These are phyloP conservation scores for Acrobasis consociella DNA, from an alignment of 2,888 invertebrate species.

Conservation along the genomic window DNA sequence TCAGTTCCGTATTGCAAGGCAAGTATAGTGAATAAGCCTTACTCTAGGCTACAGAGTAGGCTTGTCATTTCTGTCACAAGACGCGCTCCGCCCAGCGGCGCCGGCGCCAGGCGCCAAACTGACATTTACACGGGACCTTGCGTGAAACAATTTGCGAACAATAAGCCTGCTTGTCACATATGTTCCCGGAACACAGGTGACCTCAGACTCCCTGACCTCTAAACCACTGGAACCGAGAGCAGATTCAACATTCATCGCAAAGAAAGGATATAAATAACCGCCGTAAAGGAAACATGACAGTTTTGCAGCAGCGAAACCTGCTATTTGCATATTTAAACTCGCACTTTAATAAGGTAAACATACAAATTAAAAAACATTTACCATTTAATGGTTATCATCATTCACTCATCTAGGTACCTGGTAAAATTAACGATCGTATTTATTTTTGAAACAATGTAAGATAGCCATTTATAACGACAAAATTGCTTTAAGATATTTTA, in stretches of 20 bases:
- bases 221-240: conserved; percentile 27
- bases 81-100: conserved; percentile 48
- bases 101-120: conserved; percentile 68
- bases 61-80: conserved; percentile 12
- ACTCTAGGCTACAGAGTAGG: not conserved
- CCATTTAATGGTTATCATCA: conserved; percentile 17
- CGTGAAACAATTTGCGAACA: conserved; percentile 71
- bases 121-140: conserved; percentile 77
- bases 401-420: conserved; percentile 17
- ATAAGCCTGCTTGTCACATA: conserved; percentile 63
- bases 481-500: conserved; percentile 6
- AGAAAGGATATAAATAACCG: conserved; percentile 25
- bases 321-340: conserved; percentile 23
- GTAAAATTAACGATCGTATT: conserved; percentile 12
- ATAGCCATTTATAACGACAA: not conserved
- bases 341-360: conserved; percentile 23
- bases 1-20: too few relatives aligned
- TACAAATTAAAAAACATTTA: conserved; percentile 16
- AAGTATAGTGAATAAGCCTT: too few relatives aligned
- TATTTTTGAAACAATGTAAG: conserved; percentile 3
- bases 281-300: conserved; percentile 22
- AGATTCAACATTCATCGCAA: conserved; percentile 24
- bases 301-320: conserved; percentile 18
- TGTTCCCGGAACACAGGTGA: conserved; percentile 73
- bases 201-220: conserved; percentile 62